These are phyloP conservation scores for Eupithecia subumbrata DNA, from an alignment of 2,888 invertebrate species.

Conservation along the genomic window DNA sequence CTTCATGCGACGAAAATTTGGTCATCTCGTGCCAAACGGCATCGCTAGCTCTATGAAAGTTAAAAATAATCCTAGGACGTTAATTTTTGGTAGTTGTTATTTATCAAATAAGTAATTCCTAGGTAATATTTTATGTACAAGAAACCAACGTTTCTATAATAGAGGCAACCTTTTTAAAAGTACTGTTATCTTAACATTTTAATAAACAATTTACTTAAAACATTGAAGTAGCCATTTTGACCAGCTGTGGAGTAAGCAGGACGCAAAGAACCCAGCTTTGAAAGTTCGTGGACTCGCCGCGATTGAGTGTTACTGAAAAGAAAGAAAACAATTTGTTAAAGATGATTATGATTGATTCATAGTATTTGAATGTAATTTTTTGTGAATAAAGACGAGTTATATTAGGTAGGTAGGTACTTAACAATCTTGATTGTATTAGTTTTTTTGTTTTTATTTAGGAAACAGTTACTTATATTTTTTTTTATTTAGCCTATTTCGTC, in stretches of 20 bases:
- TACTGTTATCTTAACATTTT: conserved; percentile 3
- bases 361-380: too few relatives aligned
- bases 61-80: background rate
- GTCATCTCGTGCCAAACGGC: background rate
- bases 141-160: background rate
- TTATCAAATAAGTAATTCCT: background rate
- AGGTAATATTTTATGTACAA: background rate
- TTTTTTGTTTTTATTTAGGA: too few relatives aligned
- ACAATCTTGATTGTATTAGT: too few relatives aligned
- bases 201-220: conserved; percentile 8
- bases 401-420: too few relatives aligned
- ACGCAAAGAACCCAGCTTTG: conserved; percentile 68
- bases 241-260: conserved; percentile 66
- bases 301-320: conserved; percentile 74
- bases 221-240: conserved; percentile 29
- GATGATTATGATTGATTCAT: too few relatives aligned
- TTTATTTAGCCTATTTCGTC: too few relatives aligned
- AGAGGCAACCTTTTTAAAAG: background rate
- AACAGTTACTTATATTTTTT: too few relatives aligned
- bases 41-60: background rate
- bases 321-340: conserved; percentile 12
- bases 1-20: background rate
- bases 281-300: conserved; percentile 55
- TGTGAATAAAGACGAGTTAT: too few relatives aligned
- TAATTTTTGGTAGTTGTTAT: background rate